A percentile compares a stretch with the other conserved stretches of the same genome.
phyloP scores from a whole-genome alignment of 2,888 invertebrate genomes.

The Megaustenia siamemsis region DNA sequence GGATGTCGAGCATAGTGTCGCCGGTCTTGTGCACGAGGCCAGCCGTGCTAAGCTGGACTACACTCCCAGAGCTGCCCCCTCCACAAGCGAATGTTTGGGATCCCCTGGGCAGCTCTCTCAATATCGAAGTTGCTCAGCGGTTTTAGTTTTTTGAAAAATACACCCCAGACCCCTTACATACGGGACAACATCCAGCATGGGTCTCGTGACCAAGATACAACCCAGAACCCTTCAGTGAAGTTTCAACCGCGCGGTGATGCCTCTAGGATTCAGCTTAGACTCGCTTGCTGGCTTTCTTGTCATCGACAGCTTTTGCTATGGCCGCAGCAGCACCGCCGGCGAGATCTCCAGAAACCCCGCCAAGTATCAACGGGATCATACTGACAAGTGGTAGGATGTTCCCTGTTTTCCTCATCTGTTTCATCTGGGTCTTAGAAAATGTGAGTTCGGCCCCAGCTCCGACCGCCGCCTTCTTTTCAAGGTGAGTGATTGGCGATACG shows the following conservation, averaged over 20 bases:
- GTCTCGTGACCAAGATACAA: background rate
- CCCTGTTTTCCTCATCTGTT: background rate
- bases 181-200: background rate
- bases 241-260: background rate
- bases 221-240: background rate
- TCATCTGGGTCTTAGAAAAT: background rate
- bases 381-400: background rate
- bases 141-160: background rate
- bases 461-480: background rate
- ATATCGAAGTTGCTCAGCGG: conserved; percentile 5
- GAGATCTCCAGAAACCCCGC: too few relatives aligned
- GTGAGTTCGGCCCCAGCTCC: background rate
- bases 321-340: background rate
- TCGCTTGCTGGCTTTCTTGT: background rate
- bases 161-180: background rate
- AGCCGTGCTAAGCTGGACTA: background rate
- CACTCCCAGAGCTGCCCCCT: background rate
- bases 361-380: background rate
- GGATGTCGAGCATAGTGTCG: background rate
- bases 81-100: background rate
- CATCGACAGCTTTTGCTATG: background rate
- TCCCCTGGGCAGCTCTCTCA: background rate
- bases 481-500: background rate
- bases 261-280: background rate
- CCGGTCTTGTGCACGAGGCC: conserved; percentile 21